These are phyloP conservation scores for Tadarida brasiliensis DNA, from an alignment of 2,797 vertebrate genomes.

Conservation along the genomic window DNA sequence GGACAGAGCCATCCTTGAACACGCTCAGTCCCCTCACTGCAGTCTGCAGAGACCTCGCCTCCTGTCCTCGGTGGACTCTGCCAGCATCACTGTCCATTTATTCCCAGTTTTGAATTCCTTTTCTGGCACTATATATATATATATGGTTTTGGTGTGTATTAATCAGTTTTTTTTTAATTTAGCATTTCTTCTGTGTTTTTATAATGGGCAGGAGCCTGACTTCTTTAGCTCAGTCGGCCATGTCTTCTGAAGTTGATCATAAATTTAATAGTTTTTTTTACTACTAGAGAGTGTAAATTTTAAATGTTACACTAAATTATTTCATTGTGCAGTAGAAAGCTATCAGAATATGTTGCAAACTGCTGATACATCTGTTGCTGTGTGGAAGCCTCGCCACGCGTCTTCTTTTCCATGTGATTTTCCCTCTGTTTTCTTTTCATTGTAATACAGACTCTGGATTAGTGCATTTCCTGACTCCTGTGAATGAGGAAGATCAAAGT, in stretches of 20 bases:
- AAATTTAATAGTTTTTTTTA: slow-evolving; percentile 20
- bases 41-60: not conserved
- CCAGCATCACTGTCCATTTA: not conserved
- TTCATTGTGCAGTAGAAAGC: not conserved
- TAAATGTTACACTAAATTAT: not conserved
- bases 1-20: not conserved
- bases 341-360: not conserved
- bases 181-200: slow-evolving; percentile 25
- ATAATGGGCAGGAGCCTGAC: not conserved
- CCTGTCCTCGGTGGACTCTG: not conserved
- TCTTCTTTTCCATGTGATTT: not conserved
- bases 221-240: not conserved
- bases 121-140: not conserved
- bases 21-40: not conserved
- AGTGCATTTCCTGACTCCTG: slow-evolving; percentile 51
- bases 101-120: not conserved
- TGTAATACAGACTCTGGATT: slow-evolving; percentile 5
- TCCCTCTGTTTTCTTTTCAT: not conserved
- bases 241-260: slow-evolving; percentile 15
- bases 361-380: not conserved
- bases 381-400: not conserved
- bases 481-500: slow-evolving; percentile 68
- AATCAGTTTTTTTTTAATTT: not conserved
- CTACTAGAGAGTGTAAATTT: not conserved
- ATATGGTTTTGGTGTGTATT: not conserved